Conservation (phyloP, 2,797 vertebrate species). For the Spondyliosoma cantharus region DNA sequence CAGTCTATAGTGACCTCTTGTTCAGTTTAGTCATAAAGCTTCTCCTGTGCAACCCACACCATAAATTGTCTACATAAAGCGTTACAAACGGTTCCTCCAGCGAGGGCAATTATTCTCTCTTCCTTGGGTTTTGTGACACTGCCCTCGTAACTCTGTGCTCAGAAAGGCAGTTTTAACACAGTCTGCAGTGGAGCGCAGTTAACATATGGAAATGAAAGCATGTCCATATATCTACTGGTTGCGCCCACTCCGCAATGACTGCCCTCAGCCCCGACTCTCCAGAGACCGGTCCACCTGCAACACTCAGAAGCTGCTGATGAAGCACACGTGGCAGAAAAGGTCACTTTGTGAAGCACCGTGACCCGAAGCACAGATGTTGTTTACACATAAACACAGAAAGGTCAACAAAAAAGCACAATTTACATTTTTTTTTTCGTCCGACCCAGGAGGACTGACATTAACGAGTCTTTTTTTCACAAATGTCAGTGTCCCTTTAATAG, state of each 20-base stretch:
- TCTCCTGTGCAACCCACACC: constrained; percentile 46
- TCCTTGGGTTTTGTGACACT: constrained; percentile 43
- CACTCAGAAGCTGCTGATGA: constrained; percentile 58
- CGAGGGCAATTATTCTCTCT: constrained; percentile 65
- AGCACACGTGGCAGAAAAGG: constrained; percentile 62
- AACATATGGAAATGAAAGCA: constrained; percentile 51
- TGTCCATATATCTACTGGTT: constrained; percentile 35
- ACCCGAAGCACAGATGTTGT: constrained; percentile 73
- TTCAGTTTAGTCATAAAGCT: constrained; percentile 63
- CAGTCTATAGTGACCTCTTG: constrained; percentile 54
- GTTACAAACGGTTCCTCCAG: constrained; percentile 62
- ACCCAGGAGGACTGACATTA: constrained; percentile 45
- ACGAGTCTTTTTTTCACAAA: constrained; percentile 14
- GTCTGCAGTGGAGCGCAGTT: constrained; percentile 50
- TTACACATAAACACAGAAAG: constrained; percentile 63
- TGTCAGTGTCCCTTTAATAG: constrained; percentile 17
- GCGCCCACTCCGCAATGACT: not conserved
- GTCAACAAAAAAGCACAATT: constrained; percentile 54
- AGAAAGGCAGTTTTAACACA: constrained; percentile 43
- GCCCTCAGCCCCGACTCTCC: constrained; percentile 29
- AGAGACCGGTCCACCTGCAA: constrained; percentile 38
- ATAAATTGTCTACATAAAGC: constrained; percentile 68
- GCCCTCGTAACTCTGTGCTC: constrained; percentile 54
- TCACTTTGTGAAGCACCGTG: constrained; percentile 49
- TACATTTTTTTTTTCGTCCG: constrained; percentile 32